phyloP scores from a whole-genome alignment of 2,888 invertebrate genomes.

The Temnothorax unifasciatus region DNA sequence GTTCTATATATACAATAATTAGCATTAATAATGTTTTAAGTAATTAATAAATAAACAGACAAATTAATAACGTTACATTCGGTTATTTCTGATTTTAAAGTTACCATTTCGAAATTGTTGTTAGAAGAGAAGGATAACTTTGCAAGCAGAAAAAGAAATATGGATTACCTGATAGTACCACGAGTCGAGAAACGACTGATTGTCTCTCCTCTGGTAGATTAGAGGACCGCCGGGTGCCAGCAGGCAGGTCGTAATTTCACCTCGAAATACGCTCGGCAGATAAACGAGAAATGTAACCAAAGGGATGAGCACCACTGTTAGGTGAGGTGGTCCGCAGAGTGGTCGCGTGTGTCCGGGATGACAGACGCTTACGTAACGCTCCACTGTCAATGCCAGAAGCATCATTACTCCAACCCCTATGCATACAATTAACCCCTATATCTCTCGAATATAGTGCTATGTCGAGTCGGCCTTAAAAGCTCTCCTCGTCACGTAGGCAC shows the following conservation, averaged over 20 bases:
- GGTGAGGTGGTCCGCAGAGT: conserved; percentile 89
- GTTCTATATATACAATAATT: neutral
- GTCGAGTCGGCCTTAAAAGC: conserved; percentile 22
- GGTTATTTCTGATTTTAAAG: neutral
- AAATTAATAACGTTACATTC: neutral
- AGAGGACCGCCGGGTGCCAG: conserved; percentile 87
- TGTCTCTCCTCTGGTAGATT: conserved; percentile 88
- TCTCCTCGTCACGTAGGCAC: neutral
- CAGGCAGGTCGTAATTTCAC: conserved; percentile 88
- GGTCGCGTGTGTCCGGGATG: conserved; percentile 91
- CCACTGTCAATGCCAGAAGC: conserved; percentile 91
- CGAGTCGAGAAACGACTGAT: conserved; percentile 87
- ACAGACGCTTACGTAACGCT: conserved; percentile 92
- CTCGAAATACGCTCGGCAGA: conserved; percentile 90
- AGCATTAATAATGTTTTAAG: neutral
- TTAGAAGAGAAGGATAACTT: neutral
- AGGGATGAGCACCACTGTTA: conserved; percentile 89
- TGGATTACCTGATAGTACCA: conserved; percentile 87
- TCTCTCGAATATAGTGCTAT: conserved; percentile 24
- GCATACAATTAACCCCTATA: conserved; percentile 55
- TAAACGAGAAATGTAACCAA: conserved; percentile 90
- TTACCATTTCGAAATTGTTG: neutral
- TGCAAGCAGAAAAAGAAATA: neutral
- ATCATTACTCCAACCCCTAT: conserved; percentile 92
- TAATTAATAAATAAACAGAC: neutral